Conservation (phyloP, 2,888 invertebrate species). For the Pterobdella sp. region DNA sequence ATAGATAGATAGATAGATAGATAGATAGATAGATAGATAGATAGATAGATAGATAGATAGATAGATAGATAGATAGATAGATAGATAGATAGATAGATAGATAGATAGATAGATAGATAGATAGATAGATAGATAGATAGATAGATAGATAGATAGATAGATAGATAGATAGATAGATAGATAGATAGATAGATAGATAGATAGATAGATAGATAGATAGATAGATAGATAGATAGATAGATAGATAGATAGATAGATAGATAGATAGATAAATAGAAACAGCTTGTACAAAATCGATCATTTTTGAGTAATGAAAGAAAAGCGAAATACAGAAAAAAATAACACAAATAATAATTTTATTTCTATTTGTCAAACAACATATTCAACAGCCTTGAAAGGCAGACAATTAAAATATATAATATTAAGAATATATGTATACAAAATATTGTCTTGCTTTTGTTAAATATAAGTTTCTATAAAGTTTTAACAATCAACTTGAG, state of each 20-base stretch:
- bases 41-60: constrained; percentile 1
- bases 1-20: constrained; percentile 1
- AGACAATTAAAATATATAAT: too few relatives aligned
- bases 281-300: too few relatives aligned
- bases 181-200: constrained; percentile 6
- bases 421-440: too few relatives aligned
- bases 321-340: too few relatives aligned
- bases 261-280: neutral
- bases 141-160: constrained; percentile 14
- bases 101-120: constrained; percentile 14
- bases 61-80: constrained; percentile 1
- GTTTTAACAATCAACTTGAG: too few relatives aligned
- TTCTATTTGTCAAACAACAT: too few relatives aligned
- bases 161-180: constrained; percentile 14
- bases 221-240: constrained; percentile 10
- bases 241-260: constrained; percentile 5
- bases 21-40: constrained; percentile 1
- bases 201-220: constrained; percentile 12
- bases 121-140: constrained; percentile 14
- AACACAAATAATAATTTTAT: too few relatives aligned
- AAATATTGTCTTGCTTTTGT: too few relatives aligned
- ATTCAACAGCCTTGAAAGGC: too few relatives aligned
- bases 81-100: constrained; percentile 4
- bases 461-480: too few relatives aligned
- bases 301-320: too few relatives aligned